A percentile compares a stretch with the other conserved stretches of the same genome.
phyloP scores from a whole-genome alignment of 2,797 vertebrate genomes.

The Galago senegalensis region DNA sequence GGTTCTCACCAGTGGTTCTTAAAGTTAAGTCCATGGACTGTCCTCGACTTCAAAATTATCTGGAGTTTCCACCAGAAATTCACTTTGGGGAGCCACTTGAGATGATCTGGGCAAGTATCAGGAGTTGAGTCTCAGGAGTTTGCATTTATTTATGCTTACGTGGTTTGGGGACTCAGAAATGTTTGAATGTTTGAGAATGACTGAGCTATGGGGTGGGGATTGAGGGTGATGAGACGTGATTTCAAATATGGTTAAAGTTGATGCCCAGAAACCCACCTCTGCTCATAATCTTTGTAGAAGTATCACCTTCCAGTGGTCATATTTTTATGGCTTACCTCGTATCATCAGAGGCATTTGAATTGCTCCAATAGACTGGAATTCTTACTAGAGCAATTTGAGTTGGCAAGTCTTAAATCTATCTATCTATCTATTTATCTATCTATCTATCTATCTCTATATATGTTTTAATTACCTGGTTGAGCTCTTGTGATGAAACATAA shows the following conservation, averaged over 20 bases:
- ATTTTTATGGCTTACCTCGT: neutral
- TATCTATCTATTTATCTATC: neutral
- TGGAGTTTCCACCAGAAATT: neutral
- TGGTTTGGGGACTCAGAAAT: neutral
- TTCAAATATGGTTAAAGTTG: neutral
- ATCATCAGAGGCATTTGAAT: neutral
- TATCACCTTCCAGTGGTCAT: neutral
- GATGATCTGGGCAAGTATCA: neutral
- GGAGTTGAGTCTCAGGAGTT: neutral
- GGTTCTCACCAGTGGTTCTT: neutral
- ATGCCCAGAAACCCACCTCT: neutral
- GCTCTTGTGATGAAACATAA: neutral
- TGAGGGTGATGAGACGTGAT: neutral
- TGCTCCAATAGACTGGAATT: neutral
- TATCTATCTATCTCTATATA: neutral
- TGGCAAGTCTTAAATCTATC: neutral
- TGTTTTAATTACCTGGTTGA: neutral
- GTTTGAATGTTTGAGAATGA: neutral
- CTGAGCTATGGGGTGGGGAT: neutral
- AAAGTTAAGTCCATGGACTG: neutral
- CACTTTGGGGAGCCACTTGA: neutral
- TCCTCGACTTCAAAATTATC: slow-evolving; percentile 2
- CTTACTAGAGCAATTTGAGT: neutral
- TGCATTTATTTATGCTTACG: neutral
- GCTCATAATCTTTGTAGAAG: neutral